phyloP scores from a whole-genome alignment of 2,888 invertebrate species.

The Athripsodes cinereus region DNA sequence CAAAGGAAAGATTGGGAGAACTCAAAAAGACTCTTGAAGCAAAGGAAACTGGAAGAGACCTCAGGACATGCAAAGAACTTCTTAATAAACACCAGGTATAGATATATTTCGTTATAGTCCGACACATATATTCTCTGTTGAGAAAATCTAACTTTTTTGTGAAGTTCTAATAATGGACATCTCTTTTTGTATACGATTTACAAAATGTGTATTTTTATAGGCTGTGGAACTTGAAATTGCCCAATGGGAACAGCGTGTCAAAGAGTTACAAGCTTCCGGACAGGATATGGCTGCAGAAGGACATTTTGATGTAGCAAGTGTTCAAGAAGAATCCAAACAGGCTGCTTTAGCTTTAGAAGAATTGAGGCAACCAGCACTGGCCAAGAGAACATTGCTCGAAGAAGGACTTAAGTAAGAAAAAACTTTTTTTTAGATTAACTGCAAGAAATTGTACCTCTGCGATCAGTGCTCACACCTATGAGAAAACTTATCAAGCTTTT shows the following conservation, averaged over 20 bases:
- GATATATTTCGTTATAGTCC: too few species aligned
- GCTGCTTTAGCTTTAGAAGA: conserved; percentile 65
- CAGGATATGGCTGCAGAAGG: conserved; percentile 89
- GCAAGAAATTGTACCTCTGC: background rate
- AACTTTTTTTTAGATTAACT: too few species aligned
- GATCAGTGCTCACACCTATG: too few species aligned
- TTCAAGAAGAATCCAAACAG: conserved; percentile 69
- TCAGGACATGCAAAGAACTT: conserved; percentile 86
- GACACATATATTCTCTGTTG: too few species aligned
- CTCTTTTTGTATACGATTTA: too few species aligned
- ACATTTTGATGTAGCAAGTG: conserved; percentile 89
- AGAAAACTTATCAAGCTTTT: too few species aligned
- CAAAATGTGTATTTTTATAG: conserved; percentile 32
- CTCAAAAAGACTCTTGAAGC: conserved; percentile 73
- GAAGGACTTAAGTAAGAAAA: conserved; percentile 70
- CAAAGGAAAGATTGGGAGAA: conserved; percentile 79
- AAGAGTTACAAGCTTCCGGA: conserved; percentile 71
- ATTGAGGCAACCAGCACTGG: conserved; percentile 65
- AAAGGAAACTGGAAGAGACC: conserved; percentile 79
- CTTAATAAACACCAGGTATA: conserved; percentile 79
- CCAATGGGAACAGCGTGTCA: conserved; percentile 76
- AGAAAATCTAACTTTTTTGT: background rate
- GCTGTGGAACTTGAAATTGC: conserved; percentile 78
- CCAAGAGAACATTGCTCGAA: conserved; percentile 71
- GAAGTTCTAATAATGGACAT: background rate